phyloP scores from a whole-genome alignment of 2,888 invertebrate species.

The Epinotia brunnichana region DNA sequence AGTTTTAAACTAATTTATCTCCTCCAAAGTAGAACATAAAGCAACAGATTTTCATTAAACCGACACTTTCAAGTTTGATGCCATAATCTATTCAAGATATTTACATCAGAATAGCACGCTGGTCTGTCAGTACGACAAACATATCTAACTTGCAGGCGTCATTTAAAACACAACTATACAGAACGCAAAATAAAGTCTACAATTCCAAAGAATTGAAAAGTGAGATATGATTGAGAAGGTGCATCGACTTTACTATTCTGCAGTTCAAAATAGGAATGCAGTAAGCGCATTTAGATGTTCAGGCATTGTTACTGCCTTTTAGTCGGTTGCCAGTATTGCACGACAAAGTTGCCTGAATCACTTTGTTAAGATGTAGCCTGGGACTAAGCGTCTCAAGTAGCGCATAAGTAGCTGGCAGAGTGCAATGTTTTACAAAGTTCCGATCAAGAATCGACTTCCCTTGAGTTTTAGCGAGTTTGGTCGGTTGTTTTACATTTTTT shows the following conservation, averaged over 20 bases:
- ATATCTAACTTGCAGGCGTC: background rate
- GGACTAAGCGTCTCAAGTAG: conserved; percentile 41
- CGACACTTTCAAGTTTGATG: conserved; percentile 28
- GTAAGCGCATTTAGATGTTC: background rate
- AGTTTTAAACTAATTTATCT: background rate
- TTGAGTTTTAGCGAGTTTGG: conserved; percentile 23
- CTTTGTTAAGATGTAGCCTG: conserved; percentile 44
- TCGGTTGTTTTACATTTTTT: conserved; percentile 3
- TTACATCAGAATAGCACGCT: conserved; percentile 28
- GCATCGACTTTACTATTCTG: conserved; percentile 28
- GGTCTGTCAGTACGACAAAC: background rate
- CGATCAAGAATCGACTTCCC: conserved; percentile 33
- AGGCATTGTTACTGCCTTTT: conserved; percentile 21
- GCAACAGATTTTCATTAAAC: conserved; percentile 6
- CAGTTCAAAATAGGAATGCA: background rate
- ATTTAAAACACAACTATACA: background rate
- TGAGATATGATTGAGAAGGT: conserved; percentile 10
- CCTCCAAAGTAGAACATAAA: conserved; percentile 15
- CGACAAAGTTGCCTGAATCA: conserved; percentile 44
- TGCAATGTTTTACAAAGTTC: conserved; percentile 44
- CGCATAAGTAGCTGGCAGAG: conserved; percentile 42
- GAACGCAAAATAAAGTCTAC: background rate
- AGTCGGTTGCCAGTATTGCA: conserved; percentile 15
- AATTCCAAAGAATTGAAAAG: background rate
- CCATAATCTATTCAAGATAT: conserved; percentile 34